Percentiles rank a stretch among this genome's conserved stretches.
Conservation (phyloP, 2,113 vertebrate species). For the Lasiurus borealis region DNA sequence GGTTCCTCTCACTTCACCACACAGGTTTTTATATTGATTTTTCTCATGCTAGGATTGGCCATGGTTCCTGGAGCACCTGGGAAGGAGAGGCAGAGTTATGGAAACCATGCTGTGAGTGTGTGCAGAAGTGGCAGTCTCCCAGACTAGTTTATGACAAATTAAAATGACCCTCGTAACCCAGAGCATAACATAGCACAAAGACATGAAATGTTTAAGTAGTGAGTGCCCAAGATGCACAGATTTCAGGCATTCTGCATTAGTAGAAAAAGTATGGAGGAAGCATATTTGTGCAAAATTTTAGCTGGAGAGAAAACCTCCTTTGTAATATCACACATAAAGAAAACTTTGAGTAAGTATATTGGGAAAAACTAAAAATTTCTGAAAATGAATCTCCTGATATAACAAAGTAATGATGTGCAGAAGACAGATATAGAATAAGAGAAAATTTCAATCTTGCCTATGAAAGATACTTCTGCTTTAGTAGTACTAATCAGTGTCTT, state of each 20-base stretch:
- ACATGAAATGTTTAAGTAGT: not conserved
- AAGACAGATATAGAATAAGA: not conserved
- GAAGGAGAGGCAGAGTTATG: too few species aligned
- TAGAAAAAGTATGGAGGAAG: constrained; percentile 14
- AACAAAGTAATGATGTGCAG: not conserved
- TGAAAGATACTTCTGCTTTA: not conserved
- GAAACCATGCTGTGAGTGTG: too few species aligned
- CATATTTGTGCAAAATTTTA: not conserved
- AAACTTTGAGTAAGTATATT: not conserved
- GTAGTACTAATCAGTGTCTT: not conserved
- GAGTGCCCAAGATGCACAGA: not conserved
- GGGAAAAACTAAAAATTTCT: constrained; percentile 10
- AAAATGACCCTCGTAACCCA: constrained; percentile 56
- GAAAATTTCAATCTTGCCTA: not conserved
- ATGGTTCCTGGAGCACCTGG: too few species aligned
- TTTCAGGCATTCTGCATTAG: not conserved
- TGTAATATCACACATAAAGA: not conserved
- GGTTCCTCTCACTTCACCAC: too few species aligned
- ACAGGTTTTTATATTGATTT: too few species aligned
- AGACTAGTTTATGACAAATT: constrained; percentile 54
- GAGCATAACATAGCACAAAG: constrained; percentile 1
- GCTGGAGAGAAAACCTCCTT: not conserved
- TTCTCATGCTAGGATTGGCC: too few species aligned
- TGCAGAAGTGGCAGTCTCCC: too few species aligned
- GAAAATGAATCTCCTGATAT: constrained; percentile 34